A percentile compares a stretch with the other conserved stretches of the same genome.
Evolutionary conservation across 2,888 invertebrate genomes (phyloP).

Genomic region (Tetheella fluctuosa): DNA sequence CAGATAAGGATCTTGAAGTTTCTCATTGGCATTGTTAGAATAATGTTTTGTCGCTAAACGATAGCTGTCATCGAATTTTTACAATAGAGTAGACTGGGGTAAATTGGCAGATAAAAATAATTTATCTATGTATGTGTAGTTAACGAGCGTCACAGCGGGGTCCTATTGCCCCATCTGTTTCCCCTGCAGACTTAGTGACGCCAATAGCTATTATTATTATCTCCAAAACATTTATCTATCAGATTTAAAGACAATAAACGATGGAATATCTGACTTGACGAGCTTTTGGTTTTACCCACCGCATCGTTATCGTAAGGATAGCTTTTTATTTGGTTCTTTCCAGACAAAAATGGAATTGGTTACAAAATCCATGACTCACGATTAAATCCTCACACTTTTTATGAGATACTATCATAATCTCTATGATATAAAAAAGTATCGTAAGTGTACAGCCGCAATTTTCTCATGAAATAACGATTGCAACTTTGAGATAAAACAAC

Average conservation of each 20-base stretch:
- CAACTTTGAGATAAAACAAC: too few relatives aligned
- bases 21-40: slow-evolving; percentile 21
- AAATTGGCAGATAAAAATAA: slow-evolving; percentile 82
- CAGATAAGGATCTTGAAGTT: slow-evolving; percentile 4
- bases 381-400: too few relatives aligned
- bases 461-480: too few relatives aligned
- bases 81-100: slow-evolving; percentile 77
- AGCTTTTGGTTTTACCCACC: background rate
- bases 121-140: slow-evolving; percentile 72
- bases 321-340: background rate
- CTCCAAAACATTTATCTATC: slow-evolving; percentile 26
- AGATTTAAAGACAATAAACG: slow-evolving; percentile 11
- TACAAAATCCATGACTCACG: too few relatives aligned
- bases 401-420: too few relatives aligned
- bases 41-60: slow-evolving; percentile 52
- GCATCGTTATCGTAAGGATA: too few relatives aligned
- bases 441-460: too few relatives aligned
- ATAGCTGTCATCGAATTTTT: slow-evolving; percentile 65
- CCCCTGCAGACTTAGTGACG: slow-evolving; percentile 70
- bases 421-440: too few relatives aligned
- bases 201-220: slow-evolving; percentile 65
- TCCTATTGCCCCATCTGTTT: slow-evolving; percentile 59
- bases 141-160: slow-evolving; percentile 76
- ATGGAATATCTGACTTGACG: background rate
- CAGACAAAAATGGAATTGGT: too few relatives aligned